Evolutionary conservation across 1,140 invertebrate genomes (phyloP), one percentile per base, ranked within the genome.

Genomic region (Zaprionus kolodkinae): DNA sequence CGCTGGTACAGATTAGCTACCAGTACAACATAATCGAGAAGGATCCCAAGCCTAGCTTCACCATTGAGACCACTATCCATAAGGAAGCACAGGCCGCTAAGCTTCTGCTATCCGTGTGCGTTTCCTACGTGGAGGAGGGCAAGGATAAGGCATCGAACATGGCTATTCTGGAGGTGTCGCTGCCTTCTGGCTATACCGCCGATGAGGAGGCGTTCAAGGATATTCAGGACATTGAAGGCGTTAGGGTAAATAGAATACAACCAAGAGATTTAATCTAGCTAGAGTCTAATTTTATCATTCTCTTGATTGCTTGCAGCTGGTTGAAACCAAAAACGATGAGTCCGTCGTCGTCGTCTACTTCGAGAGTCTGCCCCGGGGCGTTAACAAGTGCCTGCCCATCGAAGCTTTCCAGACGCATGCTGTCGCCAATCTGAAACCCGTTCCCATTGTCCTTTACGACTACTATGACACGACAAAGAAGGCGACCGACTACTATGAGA

Each of bases 401-500:
- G 96, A 96, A 6, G 97, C 97, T 1, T 96, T 96, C 85, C 94
- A 96, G 81, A 96, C 96, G 1, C 96, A 96, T 88, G 96, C 96
- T 91, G 97, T 98, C 6, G 96, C 96, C 3, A 95, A 96, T 78
- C 96, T 98, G 83, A 96, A 96, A 88, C 96, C 97, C 38, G 96
- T 97, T 10, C 94, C 96, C 25, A 96, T 99, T 21, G 94, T 95
- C 10, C 94, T 98, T 55, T 99, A 97, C 82, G 97, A 99, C 88
- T 99, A 99, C 91, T 99, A 99, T 84, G 97, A 98, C 91, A 96
- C 96, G 76, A 95, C 96, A 96, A 94, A 96, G 94, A 88, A 88
- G 72, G 88, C 91, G 21, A 88, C 86, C 7, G 74, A 81, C 10
- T 92, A 80, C 35, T 92, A 92, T 72, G 78, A 91, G n/a, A 67